Conservation (phyloP, 2,113 vertebrate genomes). For the Scortum barcoo region DNA sequence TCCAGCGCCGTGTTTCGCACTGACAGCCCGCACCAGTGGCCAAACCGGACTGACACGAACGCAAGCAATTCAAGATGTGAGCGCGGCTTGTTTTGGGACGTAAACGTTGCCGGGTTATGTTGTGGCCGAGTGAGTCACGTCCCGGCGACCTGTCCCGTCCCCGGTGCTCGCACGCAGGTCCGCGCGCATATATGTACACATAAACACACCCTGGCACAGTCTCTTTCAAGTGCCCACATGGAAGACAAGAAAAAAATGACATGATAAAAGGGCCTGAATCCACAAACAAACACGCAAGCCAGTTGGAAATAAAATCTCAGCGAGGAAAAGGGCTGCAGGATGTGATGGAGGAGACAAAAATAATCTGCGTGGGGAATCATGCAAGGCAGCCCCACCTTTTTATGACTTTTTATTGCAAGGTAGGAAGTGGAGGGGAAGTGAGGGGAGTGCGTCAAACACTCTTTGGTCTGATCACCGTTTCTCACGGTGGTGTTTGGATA, state of each 20-base stretch:
- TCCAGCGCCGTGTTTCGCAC: constrained; percentile 9
- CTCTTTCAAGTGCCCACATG: constrained; percentile 45
- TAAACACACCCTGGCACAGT: constrained; percentile 35
- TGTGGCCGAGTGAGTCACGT: constrained; percentile 51
- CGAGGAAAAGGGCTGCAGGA: constrained; percentile 41
- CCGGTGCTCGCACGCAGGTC: constrained; percentile 48
- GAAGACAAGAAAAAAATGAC: constrained; percentile 7
- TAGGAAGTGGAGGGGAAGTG: constrained; percentile 55
- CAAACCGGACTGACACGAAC: constrained; percentile 44
- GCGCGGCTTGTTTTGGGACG: constrained; percentile 30
- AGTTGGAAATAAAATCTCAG: not conserved
- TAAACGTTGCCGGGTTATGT: constrained; percentile 39
- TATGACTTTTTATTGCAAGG: constrained; percentile 34
- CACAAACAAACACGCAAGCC: constrained; percentile 16
- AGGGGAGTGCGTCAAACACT: constrained; percentile 45
- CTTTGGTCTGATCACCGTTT: constrained; percentile 46
- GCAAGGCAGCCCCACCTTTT: not conserved
- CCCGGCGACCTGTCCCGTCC: constrained; percentile 44
- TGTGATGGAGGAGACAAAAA: constrained; percentile 66
- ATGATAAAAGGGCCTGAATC: not conserved
- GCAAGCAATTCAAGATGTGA: constrained; percentile 63
- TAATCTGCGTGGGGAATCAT: constrained; percentile 22
- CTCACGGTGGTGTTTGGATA: constrained; percentile 54
- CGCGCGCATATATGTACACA: constrained; percentile 16
- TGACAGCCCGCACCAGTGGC: constrained; percentile 38